Evolutionary conservation across 2,113 vertebrate species (phyloP).

Genomic region (Otolemur garnettii): DNA sequence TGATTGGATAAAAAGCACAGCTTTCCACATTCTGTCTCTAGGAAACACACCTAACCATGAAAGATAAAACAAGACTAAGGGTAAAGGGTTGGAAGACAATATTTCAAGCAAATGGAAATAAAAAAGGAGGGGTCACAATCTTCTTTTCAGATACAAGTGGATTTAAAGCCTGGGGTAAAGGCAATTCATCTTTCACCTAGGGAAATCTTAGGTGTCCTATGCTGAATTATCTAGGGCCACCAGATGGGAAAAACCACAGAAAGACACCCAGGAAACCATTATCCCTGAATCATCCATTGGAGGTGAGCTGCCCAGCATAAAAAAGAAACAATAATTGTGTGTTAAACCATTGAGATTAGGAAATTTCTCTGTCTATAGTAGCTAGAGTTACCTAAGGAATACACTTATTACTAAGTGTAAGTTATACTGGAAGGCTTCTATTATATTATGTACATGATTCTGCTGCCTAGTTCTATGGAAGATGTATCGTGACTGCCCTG

Average conservation of each 20-base stretch:
- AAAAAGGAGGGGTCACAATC: no score
- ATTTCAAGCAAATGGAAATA: no score
- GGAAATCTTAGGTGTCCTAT: neutral
- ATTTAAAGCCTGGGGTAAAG: neutral
- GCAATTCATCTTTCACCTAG: neutral
- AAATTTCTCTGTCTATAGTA: constrained; percentile 5
- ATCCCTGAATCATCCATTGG: neutral
- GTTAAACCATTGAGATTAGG: neutral
- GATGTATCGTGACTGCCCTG: neutral
- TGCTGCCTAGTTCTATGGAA: neutral
- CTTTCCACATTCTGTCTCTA: no score
- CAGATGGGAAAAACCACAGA: neutral
- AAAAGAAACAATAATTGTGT: neutral
- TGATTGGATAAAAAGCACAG: no score
- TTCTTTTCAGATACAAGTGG: no score
- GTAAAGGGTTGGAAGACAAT: no score
- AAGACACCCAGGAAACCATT: neutral
- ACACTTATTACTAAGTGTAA: neutral
- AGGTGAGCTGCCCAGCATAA: neutral
- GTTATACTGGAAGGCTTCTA: neutral
- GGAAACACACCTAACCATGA: no score
- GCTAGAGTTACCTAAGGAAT: neutral
- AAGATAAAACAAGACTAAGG: no score
- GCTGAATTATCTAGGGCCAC: neutral
- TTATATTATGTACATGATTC: neutral